Conservation (phyloP, 2,888 invertebrate genomes). For the Torymus auratus region DNA sequence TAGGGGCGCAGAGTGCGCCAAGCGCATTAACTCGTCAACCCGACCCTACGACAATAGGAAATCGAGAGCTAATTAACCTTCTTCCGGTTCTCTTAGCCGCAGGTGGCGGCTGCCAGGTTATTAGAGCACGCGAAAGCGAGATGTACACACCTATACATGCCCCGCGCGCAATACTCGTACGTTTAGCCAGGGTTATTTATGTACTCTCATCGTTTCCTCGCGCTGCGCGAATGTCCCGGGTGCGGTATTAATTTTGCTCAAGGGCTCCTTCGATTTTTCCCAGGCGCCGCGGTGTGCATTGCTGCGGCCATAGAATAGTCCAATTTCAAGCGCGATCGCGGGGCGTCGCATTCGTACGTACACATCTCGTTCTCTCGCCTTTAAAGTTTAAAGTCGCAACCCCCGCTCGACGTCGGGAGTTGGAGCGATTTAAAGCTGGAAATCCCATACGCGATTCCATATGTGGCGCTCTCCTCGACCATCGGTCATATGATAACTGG, state of each 20-base stretch:
- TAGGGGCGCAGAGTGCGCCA: not conserved
- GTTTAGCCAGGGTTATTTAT: conserved; percentile 21
- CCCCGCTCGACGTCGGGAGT: not conserved
- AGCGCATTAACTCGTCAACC: conserved; percentile 33
- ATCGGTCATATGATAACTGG: conserved; percentile 37
- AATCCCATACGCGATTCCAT: conserved; percentile 36
- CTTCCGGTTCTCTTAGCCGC: conserved; percentile 25
- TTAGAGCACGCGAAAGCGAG: conserved; percentile 11
- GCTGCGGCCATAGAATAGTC: conserved; percentile 23
- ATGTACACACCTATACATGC: not conserved
- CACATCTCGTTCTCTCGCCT: conserved; percentile 48
- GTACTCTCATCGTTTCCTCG: conserved; percentile 29
- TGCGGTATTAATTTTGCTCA: conserved; percentile 40
- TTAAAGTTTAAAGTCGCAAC: conserved; percentile 54
- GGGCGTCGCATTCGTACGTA: not conserved
- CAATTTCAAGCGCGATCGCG: conserved; percentile 15
- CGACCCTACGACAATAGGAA: conserved; percentile 18
- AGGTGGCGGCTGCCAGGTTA: conserved; percentile 12
- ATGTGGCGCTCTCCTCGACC: conserved; percentile 12
- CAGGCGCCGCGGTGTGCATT: not conserved
- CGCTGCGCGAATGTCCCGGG: not conserved
- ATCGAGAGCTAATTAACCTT: conserved; percentile 44
- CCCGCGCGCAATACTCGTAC: not conserved
- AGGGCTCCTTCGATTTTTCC: conserved; percentile 47
- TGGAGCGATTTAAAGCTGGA: conserved; percentile 39